Evolutionary conservation across 2,888 invertebrate genomes (phyloP).

Genomic region (Odontomyia ornata): DNA sequence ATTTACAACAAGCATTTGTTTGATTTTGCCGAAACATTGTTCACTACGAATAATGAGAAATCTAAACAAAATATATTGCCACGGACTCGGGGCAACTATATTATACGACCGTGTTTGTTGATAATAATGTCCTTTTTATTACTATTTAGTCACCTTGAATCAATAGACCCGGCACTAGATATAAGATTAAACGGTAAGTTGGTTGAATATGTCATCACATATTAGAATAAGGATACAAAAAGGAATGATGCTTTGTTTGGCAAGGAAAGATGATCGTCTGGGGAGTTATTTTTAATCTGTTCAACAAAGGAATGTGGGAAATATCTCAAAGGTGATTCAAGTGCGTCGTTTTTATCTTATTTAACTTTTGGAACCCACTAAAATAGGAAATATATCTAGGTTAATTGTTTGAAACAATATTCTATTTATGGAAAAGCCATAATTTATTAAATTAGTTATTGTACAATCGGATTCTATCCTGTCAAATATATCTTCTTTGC

Average conservation of each 20-base stretch:
- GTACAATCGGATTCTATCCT: too few relatives aligned
- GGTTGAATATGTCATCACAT: constrained; percentile 24
- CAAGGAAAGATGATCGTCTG: too few relatives aligned
- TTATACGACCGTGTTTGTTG: constrained; percentile 27
- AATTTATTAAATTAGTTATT: too few relatives aligned
- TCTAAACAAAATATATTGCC: constrained; percentile 36
- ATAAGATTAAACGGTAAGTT: constrained; percentile 32
- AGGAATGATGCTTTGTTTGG: background rate
- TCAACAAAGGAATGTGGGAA: too few relatives aligned
- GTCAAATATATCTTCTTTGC: too few relatives aligned
- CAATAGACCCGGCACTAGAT: constrained; percentile 12
- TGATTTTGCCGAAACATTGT: constrained; percentile 39
- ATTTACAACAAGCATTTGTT: constrained; percentile 39
- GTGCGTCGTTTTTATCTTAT: too few relatives aligned
- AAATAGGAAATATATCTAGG: too few relatives aligned
- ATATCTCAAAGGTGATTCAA: too few relatives aligned
- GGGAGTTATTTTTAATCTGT: too few relatives aligned
- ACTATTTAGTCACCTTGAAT: constrained; percentile 38
- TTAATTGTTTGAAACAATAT: too few relatives aligned
- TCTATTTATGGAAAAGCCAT: too few relatives aligned
- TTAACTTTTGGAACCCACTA: too few relatives aligned
- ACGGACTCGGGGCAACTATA: background rate
- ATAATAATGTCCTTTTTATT: constrained; percentile 42
- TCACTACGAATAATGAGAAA: constrained; percentile 41
- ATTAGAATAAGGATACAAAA: background rate